Evolutionary conservation across 2,113 vertebrate genomes (phyloP).

Genomic region (Podarcis raffonei): DNA sequence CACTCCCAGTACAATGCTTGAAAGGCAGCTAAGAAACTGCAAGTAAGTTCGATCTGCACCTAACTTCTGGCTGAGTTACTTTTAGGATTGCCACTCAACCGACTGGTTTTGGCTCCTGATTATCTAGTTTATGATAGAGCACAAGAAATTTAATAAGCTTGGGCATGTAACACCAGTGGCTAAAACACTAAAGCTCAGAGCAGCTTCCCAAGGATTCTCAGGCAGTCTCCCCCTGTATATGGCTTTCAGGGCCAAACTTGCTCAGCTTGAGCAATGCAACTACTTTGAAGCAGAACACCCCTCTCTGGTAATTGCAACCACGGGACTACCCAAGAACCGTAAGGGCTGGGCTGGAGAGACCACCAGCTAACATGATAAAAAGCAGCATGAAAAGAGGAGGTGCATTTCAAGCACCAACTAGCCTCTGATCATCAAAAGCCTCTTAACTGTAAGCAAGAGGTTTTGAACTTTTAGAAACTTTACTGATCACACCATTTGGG

Average conservation of each 20-base stretch:
- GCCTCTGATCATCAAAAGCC: not conserved
- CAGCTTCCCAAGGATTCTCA: not conserved
- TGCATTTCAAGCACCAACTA: not conserved
- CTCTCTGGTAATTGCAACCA: not conserved
- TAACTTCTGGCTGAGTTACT: not conserved
- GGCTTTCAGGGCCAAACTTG: not conserved
- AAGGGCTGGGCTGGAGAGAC: not conserved
- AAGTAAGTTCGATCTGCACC: no score
- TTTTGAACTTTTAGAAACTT: not conserved
- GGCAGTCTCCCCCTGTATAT: not conserved
- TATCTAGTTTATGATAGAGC: not conserved
- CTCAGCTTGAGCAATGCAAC: not conserved
- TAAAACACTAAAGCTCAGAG: not conserved
- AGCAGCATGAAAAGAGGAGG: not conserved
- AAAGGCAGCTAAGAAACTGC: not conserved
- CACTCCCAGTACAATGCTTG: not conserved
- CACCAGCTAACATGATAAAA: not conserved
- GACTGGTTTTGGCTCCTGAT: not conserved
- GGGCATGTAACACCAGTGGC: not conserved
- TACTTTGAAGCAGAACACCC: not conserved
- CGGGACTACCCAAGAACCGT: not conserved
- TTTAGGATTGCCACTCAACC: not conserved
- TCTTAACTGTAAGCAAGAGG: not conserved
- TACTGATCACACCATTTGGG: not conserved
- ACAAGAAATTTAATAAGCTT: not conserved